Evolutionary conservation across 2,797 vertebrate genomes (phyloP), one percentile per base, ranked within the genome.

Genomic region (Hypotaenidia okinawae): DNA sequence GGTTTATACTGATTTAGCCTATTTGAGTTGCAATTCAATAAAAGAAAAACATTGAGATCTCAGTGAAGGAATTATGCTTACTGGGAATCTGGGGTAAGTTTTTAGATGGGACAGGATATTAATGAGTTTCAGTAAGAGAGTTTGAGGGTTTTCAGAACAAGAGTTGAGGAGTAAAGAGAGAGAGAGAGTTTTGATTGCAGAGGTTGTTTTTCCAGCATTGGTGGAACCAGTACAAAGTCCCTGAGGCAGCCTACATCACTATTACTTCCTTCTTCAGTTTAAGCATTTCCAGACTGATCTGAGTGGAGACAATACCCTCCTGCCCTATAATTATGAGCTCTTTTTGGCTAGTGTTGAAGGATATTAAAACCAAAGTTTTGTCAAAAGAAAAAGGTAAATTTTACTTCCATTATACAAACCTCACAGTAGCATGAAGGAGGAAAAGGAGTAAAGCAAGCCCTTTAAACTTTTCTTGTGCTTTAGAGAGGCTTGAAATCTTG

Each of bases 331-430:
- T 6, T 11, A 45, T 16, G 3, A 75, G 2, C 9, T 75, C 4
- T 16, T 73, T 75, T 41, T 43, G 7, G 0, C 1, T 57, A 5
- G 11, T 52, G 24, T 2, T 27, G 33, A 59, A 24, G 1, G 4
- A 87, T 1, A n/a, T 30, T 62, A 10, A 25, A 75, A 63, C 5
- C 2, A 49, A 61, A 39, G 1, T 7, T 58, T 45, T n/a, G 5
- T 33, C 1, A 59, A 28, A 59, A 64, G 33, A 45, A 16, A 28
- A 2, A 43, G 3, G 1, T 22, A 47, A 45, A 1, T 27, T 83
- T 89, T 57, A 2, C 39, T 77, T 52, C 5, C 3, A 1, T 32
- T 64, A 24, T 6, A 67, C 7, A 87, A 25, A 68, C 6, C 2
- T 70, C 35, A 58, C 4, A 22, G 6, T 4, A 45, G 17, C 32